Conservation (phyloP, 2,888 invertebrate species). For the Therioaphis trifolii region DNA sequence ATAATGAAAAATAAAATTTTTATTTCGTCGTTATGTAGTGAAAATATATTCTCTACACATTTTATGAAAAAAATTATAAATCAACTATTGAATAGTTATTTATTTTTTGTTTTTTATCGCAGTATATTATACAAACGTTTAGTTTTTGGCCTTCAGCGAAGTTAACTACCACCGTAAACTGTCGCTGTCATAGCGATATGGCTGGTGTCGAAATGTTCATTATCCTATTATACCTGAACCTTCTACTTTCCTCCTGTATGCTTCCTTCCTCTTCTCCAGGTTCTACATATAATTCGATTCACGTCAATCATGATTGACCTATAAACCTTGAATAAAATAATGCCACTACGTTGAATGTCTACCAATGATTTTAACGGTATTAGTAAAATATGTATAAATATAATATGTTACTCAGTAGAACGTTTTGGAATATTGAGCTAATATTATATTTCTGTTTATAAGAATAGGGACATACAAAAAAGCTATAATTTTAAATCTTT, state of each 20-base stretch:
- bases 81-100: not conserved
- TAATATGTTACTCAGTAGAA: too few relatives aligned
- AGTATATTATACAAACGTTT: not conserved
- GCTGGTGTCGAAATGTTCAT: conserved; percentile 56
- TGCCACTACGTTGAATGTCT: not conserved
- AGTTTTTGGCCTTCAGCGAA: conserved; percentile 24
- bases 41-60: not conserved
- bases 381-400: not conserved
- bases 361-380: conserved; percentile 18
- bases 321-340: conserved; percentile 50
- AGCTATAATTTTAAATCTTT: too few relatives aligned
- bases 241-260: conserved; percentile 19
- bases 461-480: too few relatives aligned
- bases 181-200: conserved; percentile 54
- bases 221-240: conserved; percentile 47
- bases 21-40: too few relatives aligned
- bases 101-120: not conserved
- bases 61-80: not conserved
- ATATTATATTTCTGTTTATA: too few relatives aligned
- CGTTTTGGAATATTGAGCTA: too few relatives aligned
- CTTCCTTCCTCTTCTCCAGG: conserved; percentile 9
- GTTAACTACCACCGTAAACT: conserved; percentile 46
- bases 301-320: conserved; percentile 60
- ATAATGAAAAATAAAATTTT: not conserved
- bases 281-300: conserved; percentile 54